These are phyloP conservation scores for Neocloeon triangulifer DNA, from an alignment of 1,140 invertebrate genomes.

Conservation along the genomic window DNA sequence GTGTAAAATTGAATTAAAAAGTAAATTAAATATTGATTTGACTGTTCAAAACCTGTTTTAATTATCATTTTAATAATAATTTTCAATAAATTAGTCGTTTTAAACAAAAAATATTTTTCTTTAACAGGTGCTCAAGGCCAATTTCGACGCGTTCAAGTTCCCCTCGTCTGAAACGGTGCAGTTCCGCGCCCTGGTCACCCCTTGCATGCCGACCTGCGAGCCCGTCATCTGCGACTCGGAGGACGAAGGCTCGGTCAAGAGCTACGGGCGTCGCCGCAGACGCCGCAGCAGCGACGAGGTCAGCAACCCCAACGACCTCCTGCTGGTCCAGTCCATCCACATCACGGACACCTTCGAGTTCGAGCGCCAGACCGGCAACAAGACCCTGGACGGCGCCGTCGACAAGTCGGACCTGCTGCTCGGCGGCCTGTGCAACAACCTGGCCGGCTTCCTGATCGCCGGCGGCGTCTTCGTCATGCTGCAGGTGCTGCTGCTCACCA, in stretches of 20 bases:
- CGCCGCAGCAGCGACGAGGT: slow-evolving; percentile 18
- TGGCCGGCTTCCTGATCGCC: slow-evolving; percentile 54
- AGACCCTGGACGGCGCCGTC: slow-evolving; percentile 16
- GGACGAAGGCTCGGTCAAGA: slow-evolving; percentile 54
- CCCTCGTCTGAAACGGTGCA: slow-evolving; percentile 84
- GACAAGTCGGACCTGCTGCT: slow-evolving; percentile 18
- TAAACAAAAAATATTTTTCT: not conserved
- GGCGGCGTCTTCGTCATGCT: slow-evolving; percentile 60
- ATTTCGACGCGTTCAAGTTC: slow-evolving; percentile 92
- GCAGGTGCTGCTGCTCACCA: slow-evolving; percentile 61
- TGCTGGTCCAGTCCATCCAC: slow-evolving; percentile 73
- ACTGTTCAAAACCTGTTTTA: too few relatives aligned
- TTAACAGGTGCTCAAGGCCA: slow-evolving; percentile 59
- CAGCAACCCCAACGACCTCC: slow-evolving; percentile 27
- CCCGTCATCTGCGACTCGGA: slow-evolving; percentile 67
- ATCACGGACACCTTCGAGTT: slow-evolving; percentile 83
- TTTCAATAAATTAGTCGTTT: not conserved
- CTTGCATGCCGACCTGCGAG: slow-evolving; percentile 77
- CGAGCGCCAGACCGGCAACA: slow-evolving; percentile 20
- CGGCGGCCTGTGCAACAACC: slow-evolving; percentile 45
- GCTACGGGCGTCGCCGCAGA: slow-evolving; percentile 52
- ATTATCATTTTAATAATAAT: too few relatives aligned
- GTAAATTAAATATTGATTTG: too few relatives aligned
- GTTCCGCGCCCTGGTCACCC: slow-evolving; percentile 79
- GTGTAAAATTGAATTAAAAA: too few relatives aligned